Evolutionary conservation across 2,797 vertebrate species (phyloP), one percentile per base, ranked within the genome.

Genomic region (Otolemur crassicaudatus): DNA sequence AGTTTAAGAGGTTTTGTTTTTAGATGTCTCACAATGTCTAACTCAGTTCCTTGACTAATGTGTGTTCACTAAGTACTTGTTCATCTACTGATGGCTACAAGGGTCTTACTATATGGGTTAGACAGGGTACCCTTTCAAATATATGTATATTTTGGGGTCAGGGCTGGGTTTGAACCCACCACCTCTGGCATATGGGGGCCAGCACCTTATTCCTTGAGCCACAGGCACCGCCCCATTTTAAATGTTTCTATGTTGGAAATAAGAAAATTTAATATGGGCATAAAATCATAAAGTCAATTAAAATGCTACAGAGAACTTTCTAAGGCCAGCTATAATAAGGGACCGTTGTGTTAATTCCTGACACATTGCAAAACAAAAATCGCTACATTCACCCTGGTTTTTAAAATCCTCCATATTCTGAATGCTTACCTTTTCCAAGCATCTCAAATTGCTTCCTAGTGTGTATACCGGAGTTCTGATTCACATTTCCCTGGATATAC

Each of bases 181-280:
- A 43, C 40, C 40, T 43, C 40, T 43, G 40, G 40, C 40, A 43
- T 43, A 43, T 43, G 40, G 40, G 40, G 40, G 40, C 40, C 40
- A 43, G 40, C 40, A 6, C 7, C 40, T 43, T 43, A 43, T 7
- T 43, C 6, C 40, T 43, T 43, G 40, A 43, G 40, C 40, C 40
- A 43, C 7, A 43, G 40, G 40, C 40, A 43, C 40, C 5, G 6
- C 7, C 40, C 2, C 5, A 12, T 73, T 87, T 88, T 40, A 79
- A 72, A 81, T 81, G 92, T 88, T 88, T 84, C 23, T 29, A 65
- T 40, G 3, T 85, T 11, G 53, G 8, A 76, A 40, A 77, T 70
- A 87, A 70, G 16, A 77, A 37, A 22, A 58, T 37, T 34, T 10
- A 91, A 46, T 88, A 23, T 20, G 20, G 5, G 8, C 1, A 58